Base-by-base conservation (phyloP, 1,140 invertebrate genomes). In the Ceratina australensis region DNA sequence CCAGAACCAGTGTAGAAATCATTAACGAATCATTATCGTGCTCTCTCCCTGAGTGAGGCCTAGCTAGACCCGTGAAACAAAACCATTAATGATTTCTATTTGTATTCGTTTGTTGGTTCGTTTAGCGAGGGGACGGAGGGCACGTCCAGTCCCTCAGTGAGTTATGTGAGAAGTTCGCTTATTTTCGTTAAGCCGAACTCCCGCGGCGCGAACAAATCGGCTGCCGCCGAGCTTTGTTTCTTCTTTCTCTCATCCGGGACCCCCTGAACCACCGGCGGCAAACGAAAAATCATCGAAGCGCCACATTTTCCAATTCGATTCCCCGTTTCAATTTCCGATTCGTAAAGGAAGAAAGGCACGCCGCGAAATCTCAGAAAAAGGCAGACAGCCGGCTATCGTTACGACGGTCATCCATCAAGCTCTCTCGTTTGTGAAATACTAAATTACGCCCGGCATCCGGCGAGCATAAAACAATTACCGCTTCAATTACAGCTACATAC, bases 81-180 rank as follows among this genome's bases (percentile, higher is more conserved):
- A 92, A 90, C 89, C 86, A 91, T 91, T 92, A 92, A 91, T 89
- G 91, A 92, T 91, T 92, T 92, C 88, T 90, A 90, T 92, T 91
- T 91, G 89, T 91, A 89, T 90, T 89, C 87, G 81, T 87, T 86
- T 80, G 80, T 80, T 68, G 76, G 83, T 65, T 85, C 71, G 75
- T 77, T 80, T 79, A 79, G 73, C 77, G 52, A 56, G 74, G 56
- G 59, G 81, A 61, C 66, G 60, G 42, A 33, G 61, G 67, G 66
- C 13, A 65, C 81, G 80, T n/a, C 82, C 83, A 64, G 76, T 73
- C 84, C 82, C 52, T 82, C 84, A 87, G 86, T 91, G 90, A 91
- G 91, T 91, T 91, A 91, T 92, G 91, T 90, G 91, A 91, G 90
- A 91, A 90, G 88, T 90, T 90, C 72, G 90, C 89, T 91, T 91